Base-by-base conservation (phyloP, 1,140 invertebrate genomes). In the Lasioglossum albipes region DNA sequence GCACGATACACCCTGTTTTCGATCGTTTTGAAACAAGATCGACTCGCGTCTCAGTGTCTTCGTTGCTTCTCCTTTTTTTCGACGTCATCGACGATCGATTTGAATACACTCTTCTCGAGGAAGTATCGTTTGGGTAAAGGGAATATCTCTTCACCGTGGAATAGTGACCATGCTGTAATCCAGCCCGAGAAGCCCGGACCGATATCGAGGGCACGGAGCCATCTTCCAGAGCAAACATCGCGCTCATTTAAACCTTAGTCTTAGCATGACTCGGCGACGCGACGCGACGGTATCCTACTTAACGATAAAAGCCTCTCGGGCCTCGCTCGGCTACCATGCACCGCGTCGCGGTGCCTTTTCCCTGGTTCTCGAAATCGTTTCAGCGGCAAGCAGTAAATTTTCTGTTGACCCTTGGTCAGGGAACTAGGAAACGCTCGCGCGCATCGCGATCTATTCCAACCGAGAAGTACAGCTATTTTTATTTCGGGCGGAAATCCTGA, bases 181-280 rank as follows among this genome's bases (percentile, higher is more conserved):
- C 7, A 65, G n/a, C 49, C 7, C 52, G 22, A 66, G 42, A 73
- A 71, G 74, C 67, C 70, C 27, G 42, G 64, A 64, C 59, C 75
- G 78, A 57, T 72, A 74, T 82, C 73, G 79, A 79, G 75, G 59
- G 66, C 72, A 78, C 67, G 20, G 62, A 77, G 64, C 79, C 85
- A 85, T 87, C 84, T 88, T 67, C 86, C 76, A 87, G 75, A 69
- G 81, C 85, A 88, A 89, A 89, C 88, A 88, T 84, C 83, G 84
- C 83, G 88, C 84, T 88, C 88, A 86, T 88, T 88, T 88, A 88
- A 86, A 88, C 52, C 52, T 4, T 18, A 74, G 67, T 59, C 84
- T 36, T 41, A 59, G 62, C 66, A 67, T 22, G 49, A 10, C 72
- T 36, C 85, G 81, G 84, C 85, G 81, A 86, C 86, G 65, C 83